Percentiles rank a stretch among this genome's conserved stretches.
phyloP scores from a whole-genome alignment of 2,888 invertebrate genomes.

The Macrophya alboannulata region DNA sequence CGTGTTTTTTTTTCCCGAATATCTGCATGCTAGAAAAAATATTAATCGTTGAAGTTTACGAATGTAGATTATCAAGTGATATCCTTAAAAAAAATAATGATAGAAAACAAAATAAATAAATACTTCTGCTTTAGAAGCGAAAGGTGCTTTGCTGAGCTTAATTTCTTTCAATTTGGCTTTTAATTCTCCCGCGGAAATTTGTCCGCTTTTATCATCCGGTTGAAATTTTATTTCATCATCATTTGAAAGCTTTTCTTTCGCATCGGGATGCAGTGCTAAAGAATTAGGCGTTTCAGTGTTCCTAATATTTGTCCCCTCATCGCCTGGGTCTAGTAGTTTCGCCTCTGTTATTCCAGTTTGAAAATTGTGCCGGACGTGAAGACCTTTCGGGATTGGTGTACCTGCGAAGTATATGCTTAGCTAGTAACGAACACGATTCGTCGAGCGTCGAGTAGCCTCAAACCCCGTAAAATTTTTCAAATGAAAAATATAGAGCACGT shows the following conservation, averaged over 20 bases:
- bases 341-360: slow-evolving; percentile 89
- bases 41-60: neutral
- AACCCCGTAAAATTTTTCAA: slow-evolving; percentile 40
- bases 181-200: slow-evolving; percentile 72
- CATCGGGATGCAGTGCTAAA: slow-evolving; percentile 72
- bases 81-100: neutral
- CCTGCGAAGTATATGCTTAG: slow-evolving; percentile 79
- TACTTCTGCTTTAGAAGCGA: slow-evolving; percentile 31
- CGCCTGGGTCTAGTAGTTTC: slow-evolving; percentile 85
- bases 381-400: slow-evolving; percentile 87
- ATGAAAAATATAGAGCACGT: neutral
- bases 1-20: slow-evolving; percentile 78
- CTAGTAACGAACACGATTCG: slow-evolving; percentile 29
- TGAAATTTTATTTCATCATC: slow-evolving; percentile 73
- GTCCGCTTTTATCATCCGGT: slow-evolving; percentile 65
- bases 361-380: slow-evolving; percentile 90
- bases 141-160: slow-evolving; percentile 61
- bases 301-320: slow-evolving; percentile 62
- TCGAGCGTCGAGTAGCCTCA: slow-evolving; percentile 41
- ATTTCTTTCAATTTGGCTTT: slow-evolving; percentile 75
- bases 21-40: slow-evolving; percentile 74
- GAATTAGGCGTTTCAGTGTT: slow-evolving; percentile 66
- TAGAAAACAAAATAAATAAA: neutral
- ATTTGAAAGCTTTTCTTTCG: slow-evolving; percentile 77
- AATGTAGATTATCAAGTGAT: neutral